Evolutionary conservation across 2,797 vertebrate genomes (phyloP).

Genomic region (Apogon hyalosoma): DNA sequence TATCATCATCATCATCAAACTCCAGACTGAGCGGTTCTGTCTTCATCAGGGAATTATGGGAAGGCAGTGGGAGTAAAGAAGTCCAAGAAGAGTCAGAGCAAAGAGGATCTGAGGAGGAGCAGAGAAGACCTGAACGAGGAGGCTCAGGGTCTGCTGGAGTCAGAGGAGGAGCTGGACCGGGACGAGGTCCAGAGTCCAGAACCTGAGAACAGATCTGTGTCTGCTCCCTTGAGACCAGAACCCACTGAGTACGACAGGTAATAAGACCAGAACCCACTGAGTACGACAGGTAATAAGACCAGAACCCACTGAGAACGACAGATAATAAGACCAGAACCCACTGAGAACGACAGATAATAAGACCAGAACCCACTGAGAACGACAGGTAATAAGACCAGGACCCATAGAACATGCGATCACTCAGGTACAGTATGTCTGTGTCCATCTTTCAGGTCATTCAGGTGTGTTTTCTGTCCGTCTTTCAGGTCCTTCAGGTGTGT

Average conservation of each 20-base stretch:
- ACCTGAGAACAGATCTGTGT: slow-evolving; percentile 82
- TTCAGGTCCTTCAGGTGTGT: slow-evolving; percentile 90
- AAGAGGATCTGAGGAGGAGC: slow-evolving; percentile 64
- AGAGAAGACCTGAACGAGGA: slow-evolving; percentile 81
- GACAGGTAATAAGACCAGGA: slow-evolving; percentile 70
- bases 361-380: neutral
- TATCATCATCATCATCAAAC: neutral
- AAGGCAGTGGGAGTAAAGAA: slow-evolving; percentile 84
- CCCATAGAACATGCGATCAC: slow-evolving; percentile 11
- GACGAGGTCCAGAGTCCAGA: slow-evolving; percentile 71
- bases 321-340: slow-evolving; percentile 68
- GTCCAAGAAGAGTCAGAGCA: slow-evolving; percentile 73
- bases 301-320: slow-evolving; percentile 86
- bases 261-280: neutral
- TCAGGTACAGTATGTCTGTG: too few species aligned
- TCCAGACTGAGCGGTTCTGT: slow-evolving; percentile 11
- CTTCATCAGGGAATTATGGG: slow-evolving; percentile 87
- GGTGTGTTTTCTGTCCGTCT: slow-evolving; percentile 11
- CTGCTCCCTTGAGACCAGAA: slow-evolving; percentile 80
- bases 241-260: slow-evolving; percentile 89
- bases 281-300: slow-evolving; percentile 55
- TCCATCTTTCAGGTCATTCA: too few species aligned
- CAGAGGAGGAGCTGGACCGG: slow-evolving; percentile 75
- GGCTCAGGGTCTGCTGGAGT: slow-evolving; percentile 74
- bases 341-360: slow-evolving; percentile 86